Conservation (phyloP, 2,888 invertebrate species). For the Phorcus lineatus region DNA sequence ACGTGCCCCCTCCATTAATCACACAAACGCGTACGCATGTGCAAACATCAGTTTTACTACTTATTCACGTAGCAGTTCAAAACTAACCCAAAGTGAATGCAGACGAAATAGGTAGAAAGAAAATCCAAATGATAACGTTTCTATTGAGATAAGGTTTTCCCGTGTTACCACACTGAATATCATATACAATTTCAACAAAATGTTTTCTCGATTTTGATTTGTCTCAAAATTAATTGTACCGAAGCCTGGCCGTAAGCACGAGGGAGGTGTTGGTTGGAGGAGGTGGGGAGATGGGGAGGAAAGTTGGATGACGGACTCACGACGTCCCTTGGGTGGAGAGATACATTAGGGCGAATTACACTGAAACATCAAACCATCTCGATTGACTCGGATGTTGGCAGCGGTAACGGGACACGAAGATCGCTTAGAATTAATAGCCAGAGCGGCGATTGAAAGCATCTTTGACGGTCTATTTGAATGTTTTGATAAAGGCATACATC, state of each 20-base stretch:
- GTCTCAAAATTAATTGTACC: too few species aligned
- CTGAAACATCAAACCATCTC: slow-evolving; percentile 5
- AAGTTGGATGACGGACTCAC: not conserved
- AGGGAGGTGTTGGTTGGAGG: not conserved
- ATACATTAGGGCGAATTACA: slow-evolving; percentile 13
- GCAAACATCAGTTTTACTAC: not conserved
- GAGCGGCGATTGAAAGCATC: slow-evolving; percentile 22
- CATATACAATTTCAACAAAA: too few species aligned
- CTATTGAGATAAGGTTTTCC: too few species aligned
- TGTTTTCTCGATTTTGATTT: too few species aligned
- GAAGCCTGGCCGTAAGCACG: not conserved
- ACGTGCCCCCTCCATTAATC: not conserved
- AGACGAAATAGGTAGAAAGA: too few species aligned
- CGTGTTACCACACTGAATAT: too few species aligned
- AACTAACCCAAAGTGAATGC: too few species aligned
- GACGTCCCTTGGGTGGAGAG: not conserved
- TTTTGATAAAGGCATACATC: slow-evolving; percentile 27
- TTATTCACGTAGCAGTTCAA: not conserved
- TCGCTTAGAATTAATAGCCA: slow-evolving; percentile 18
- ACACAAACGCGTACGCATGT: not conserved
- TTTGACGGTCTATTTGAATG: slow-evolving; percentile 21
- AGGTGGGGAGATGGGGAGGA: not conserved
- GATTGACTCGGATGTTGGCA: slow-evolving; percentile 5
- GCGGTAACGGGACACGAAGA: slow-evolving; percentile 13
- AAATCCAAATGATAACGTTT: too few species aligned